Conservation (phyloP, 23 tunicate genomes). For the Halocynthia roretzi region DNA sequence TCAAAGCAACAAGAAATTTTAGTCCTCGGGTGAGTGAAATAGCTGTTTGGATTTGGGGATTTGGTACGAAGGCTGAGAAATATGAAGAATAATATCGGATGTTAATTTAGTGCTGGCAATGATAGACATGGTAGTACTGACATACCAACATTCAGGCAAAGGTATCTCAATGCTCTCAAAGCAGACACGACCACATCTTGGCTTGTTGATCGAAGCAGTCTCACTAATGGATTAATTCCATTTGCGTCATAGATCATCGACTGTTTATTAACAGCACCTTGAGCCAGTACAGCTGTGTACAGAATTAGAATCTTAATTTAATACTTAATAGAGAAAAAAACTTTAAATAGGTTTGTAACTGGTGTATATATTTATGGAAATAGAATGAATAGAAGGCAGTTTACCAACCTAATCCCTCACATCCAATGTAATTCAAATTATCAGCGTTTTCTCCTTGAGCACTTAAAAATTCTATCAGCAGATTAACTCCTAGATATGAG, state of each 20-base stretch:
- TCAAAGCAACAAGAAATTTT: slow-evolving; percentile 71
- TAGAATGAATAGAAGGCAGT: background rate
- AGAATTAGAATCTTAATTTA: background rate
- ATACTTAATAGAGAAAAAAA: too few species aligned
- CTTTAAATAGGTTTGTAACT: too few species aligned
- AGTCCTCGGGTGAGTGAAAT: slow-evolving; percentile 75
- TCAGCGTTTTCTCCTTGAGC: slow-evolving; percentile 79
- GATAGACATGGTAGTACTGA: background rate
- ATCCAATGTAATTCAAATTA: slow-evolving; percentile 68
- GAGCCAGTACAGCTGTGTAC: slow-evolving; percentile 60
- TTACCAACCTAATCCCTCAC: slow-evolving; percentile 64
- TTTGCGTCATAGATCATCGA: slow-evolving; percentile 56
- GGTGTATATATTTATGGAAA: background rate
- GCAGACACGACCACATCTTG: slow-evolving; percentile 55
- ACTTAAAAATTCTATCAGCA: slow-evolving; percentile 72
- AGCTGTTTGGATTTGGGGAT: slow-evolving; percentile 49
- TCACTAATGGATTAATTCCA: slow-evolving; percentile 69
- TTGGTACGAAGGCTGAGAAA: slow-evolving; percentile 62
- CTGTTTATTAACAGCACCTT: slow-evolving; percentile 81
- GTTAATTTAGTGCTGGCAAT: background rate
- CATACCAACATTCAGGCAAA: slow-evolving; percentile 56
- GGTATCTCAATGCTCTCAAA: slow-evolving; percentile 44
- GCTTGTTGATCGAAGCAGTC: slow-evolving; percentile 78
- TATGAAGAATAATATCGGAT: background rate
- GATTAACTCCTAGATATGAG: slow-evolving; percentile 48